These are phyloP conservation scores for Dermochelys coriacea DNA, from an alignment of 2,797 vertebrate species.

Conservation along the genomic window DNA sequence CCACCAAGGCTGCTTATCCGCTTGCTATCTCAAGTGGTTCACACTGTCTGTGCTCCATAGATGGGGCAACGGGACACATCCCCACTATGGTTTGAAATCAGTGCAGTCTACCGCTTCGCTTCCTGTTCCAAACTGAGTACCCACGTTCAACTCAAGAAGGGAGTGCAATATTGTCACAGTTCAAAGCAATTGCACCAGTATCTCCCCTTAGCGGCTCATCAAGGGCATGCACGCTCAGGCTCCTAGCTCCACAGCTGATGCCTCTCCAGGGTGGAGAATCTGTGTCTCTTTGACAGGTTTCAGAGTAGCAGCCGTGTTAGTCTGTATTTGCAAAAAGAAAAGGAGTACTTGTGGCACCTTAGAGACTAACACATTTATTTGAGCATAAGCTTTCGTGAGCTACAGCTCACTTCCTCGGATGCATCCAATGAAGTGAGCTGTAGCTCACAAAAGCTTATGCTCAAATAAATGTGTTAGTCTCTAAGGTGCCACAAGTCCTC, in stretches of 20 bases:
- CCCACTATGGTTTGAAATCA: background rate
- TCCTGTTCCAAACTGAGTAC: background rate
- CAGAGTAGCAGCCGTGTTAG: too few species aligned
- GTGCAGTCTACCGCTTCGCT: background rate
- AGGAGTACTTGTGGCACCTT: too few species aligned
- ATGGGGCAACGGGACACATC: background rate
- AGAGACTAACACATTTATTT: too few species aligned
- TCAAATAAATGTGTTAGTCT: too few species aligned
- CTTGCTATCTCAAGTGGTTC: too few species aligned
- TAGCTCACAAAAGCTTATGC: too few species aligned
- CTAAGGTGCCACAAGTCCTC: too few species aligned
- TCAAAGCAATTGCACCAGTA: background rate
- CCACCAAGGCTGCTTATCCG: too few species aligned
- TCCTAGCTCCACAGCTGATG: background rate
- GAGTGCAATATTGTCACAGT: background rate
- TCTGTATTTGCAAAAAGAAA: too few species aligned
- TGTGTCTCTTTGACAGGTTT: background rate
- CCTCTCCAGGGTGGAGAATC: background rate
- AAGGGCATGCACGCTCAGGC: background rate
- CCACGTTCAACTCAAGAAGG: background rate
- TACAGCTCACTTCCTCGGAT: too few species aligned
- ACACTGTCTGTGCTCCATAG: background rate
- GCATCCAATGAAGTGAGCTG: too few species aligned
- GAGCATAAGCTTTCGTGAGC: too few species aligned
- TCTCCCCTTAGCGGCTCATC: background rate